Evolutionary conservation across 2,888 invertebrate species (phyloP).

Genomic region (Trypoxylon attenuatum): DNA sequence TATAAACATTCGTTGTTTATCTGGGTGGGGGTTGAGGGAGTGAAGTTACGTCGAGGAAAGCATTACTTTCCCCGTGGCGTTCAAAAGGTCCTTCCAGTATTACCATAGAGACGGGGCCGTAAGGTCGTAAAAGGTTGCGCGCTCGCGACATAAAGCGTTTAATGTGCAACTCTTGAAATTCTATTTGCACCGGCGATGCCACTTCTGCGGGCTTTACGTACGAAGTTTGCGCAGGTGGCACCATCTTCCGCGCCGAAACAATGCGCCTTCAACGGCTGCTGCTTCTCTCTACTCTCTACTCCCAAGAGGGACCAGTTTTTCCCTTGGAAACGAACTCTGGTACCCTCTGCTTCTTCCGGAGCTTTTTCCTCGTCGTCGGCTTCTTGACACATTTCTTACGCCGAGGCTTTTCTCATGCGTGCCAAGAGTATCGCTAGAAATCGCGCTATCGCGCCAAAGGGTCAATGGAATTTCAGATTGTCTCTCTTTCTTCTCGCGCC

Average conservation of each 20-base stretch:
- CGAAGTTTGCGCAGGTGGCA: constrained; percentile 43
- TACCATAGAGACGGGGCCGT: constrained; percentile 56
- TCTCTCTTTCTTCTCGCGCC: too few relatives aligned
- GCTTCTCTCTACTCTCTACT: constrained; percentile 30
- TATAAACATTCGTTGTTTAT: constrained; percentile 47
- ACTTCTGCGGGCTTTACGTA: constrained; percentile 38
- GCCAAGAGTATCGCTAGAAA: constrained; percentile 22
- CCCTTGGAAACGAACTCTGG: constrained; percentile 2
- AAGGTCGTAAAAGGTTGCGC: constrained; percentile 60
- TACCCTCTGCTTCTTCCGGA: constrained; percentile 2
- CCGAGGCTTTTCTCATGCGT: constrained; percentile 4
- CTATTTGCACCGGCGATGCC: constrained; percentile 54
- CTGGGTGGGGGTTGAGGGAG: too few relatives aligned
- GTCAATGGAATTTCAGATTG: too few relatives aligned
- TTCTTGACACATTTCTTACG: constrained; percentile 21
- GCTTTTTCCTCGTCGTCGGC: background rate
- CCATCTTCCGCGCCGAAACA: constrained; percentile 48
- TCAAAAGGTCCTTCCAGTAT: constrained; percentile 56
- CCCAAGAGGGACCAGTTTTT: constrained; percentile 21
- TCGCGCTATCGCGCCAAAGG: too few relatives aligned
- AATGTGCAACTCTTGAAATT: constrained; percentile 60
- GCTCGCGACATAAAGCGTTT: constrained; percentile 56
- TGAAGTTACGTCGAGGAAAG: constrained; percentile 45
- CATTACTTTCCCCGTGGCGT: constrained; percentile 45
- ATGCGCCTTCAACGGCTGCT: constrained; percentile 26